Conservation (phyloP, 2,888 invertebrate genomes). For the Pammene fasciana region DNA sequence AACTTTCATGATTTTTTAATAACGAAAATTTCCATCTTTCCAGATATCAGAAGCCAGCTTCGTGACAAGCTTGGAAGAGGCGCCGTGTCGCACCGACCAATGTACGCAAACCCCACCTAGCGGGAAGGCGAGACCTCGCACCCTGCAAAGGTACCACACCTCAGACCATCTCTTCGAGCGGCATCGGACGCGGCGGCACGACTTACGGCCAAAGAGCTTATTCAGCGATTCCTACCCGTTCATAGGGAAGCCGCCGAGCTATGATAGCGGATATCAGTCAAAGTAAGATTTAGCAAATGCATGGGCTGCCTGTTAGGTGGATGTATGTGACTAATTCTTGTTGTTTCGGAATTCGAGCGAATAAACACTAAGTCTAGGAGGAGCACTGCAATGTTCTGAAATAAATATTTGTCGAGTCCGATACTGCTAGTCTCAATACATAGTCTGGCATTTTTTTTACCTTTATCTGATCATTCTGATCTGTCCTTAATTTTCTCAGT, state of each 20-base stretch:
- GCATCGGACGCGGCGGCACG: slow-evolving; percentile 59
- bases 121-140: slow-evolving; percentile 74
- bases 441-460: too few relatives aligned
- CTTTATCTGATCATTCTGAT: too few relatives aligned
- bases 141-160: slow-evolving; percentile 82
- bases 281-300: slow-evolving; percentile 61
- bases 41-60: slow-evolving; percentile 80
- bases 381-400: too few relatives aligned
- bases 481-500: too few relatives aligned
- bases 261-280: slow-evolving; percentile 63
- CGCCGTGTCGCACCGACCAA: slow-evolving; percentile 68
- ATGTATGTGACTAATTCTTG: too few relatives aligned
- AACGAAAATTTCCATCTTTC: slow-evolving; percentile 39
- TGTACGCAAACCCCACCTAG: slow-evolving; percentile 78
- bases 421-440: too few relatives aligned
- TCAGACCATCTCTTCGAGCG: slow-evolving; percentile 77
- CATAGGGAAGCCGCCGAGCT: slow-evolving; percentile 70
- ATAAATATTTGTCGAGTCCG: too few relatives aligned
- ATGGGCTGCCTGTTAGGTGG: too few relatives aligned
- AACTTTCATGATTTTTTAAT: too few relatives aligned
- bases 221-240: slow-evolving; percentile 72
- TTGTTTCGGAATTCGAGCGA: too few relatives aligned
- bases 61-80: slow-evolving; percentile 77
- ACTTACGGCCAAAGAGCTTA: slow-evolving; percentile 66
- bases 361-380: too few relatives aligned